Evolutionary conservation across 2,888 invertebrate genomes (phyloP).

Genomic region (Folsomia candida): DNA sequence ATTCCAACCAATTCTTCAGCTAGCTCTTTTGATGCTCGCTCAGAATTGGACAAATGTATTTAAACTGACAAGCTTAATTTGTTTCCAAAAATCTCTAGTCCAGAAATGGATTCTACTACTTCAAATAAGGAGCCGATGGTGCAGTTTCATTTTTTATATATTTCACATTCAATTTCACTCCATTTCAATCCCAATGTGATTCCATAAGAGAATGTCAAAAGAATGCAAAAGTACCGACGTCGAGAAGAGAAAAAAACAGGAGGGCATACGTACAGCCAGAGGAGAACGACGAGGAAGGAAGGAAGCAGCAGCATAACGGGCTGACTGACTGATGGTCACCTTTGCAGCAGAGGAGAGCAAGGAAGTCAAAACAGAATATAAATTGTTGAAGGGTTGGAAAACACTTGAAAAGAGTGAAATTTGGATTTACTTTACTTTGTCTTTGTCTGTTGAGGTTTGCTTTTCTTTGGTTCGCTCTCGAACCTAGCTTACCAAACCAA

Average conservation of each 20-base stretch:
- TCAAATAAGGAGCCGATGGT: background rate
- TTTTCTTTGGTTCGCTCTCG: background rate
- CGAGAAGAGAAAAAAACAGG: no score
- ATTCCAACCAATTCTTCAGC: no score
- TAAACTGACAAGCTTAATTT: no score
- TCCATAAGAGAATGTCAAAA: background rate
- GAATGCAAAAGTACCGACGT: background rate
- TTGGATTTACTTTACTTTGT: constrained; percentile 17
- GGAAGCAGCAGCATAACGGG: background rate
- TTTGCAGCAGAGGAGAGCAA: background rate
- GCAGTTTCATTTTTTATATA: background rate
- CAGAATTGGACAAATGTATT: no score
- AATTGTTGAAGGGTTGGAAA: background rate
- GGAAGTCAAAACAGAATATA: background rate
- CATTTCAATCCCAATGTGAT: background rate
- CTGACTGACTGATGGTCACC: background rate
- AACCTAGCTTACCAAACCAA: background rate
- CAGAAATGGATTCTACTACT: background rate
- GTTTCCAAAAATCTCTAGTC: no score
- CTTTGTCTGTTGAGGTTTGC: constrained; percentile 8
- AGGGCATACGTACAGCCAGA: no score
- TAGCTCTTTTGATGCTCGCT: no score
- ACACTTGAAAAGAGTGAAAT: constrained; percentile 15
- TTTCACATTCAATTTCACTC: background rate
- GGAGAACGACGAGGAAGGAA: background rate